Conservation (phyloP, 2,113 vertebrate genomes). For the Chaetodon trifascialis region DNA sequence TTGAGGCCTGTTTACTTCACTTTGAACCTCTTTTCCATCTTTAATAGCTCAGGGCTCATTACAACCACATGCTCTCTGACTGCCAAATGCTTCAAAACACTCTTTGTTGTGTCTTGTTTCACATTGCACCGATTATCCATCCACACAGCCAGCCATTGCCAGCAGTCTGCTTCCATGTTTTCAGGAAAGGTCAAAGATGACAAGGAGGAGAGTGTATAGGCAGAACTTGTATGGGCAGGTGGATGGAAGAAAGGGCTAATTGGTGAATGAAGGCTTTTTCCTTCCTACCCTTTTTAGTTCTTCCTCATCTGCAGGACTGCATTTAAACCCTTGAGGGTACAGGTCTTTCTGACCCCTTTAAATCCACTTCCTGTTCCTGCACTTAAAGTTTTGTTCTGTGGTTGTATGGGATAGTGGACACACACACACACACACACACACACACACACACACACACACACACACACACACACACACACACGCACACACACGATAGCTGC, state of each 20-base stretch:
- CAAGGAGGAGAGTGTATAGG: not conserved
- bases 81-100: constrained; percentile 31
- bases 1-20: constrained; percentile 59
- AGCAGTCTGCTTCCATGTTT: constrained; percentile 20
- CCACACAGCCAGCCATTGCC: constrained; percentile 16
- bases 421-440: constrained; percentile 46
- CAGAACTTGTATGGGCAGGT: constrained; percentile 7
- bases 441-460: constrained; percentile 36
- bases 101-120: constrained; percentile 50
- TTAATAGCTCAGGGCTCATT: constrained; percentile 63
- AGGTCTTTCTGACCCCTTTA: constrained; percentile 49
- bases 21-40: constrained; percentile 34
- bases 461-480: constrained; percentile 42
- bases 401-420: constrained; percentile 39
- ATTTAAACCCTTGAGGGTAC: constrained; percentile 42
- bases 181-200: constrained; percentile 40
- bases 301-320: constrained; percentile 27
- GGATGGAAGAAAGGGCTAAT: constrained; percentile 24
- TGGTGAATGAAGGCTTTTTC: constrained; percentile 52
- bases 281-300: not conserved
- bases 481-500: constrained; percentile 76
- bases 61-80: constrained; percentile 64
- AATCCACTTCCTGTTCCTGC: constrained; percentile 69
- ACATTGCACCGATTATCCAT: constrained; percentile 48
- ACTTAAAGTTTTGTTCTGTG: constrained; percentile 55